A percentile compares a stretch with the other conserved stretches of the same genome.
phyloP scores from a whole-genome alignment of 2,797 vertebrate genomes.

The Numenius phaeopus region DNA sequence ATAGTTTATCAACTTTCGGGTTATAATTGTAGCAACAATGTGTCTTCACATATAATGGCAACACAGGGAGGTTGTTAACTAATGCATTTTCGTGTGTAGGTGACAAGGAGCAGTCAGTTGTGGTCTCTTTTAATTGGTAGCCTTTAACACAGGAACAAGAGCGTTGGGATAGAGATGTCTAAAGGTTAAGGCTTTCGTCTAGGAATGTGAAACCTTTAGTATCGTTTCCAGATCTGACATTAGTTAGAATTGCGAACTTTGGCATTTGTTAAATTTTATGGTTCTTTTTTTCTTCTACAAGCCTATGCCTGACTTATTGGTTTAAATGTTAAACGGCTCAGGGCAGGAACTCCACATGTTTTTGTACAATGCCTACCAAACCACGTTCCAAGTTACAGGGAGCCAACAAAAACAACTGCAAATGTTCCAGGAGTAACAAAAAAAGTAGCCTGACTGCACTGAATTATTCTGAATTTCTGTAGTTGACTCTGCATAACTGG shows the following conservation, averaged over 20 bases:
- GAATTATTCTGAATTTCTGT: neutral
- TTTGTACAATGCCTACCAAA: neutral
- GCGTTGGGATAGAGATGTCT: neutral
- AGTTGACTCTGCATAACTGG: neutral
- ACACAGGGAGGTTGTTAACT: neutral
- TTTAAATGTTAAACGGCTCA: neutral
- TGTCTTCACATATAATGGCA: neutral
- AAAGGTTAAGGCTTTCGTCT: neutral
- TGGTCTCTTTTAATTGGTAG: neutral
- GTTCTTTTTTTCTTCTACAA: neutral
- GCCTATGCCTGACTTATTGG: neutral
- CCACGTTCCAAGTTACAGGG: neutral
- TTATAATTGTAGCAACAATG: neutral
- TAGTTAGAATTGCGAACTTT: neutral
- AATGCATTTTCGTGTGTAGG: neutral
- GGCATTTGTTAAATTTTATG: neutral
- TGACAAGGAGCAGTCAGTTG: neutral
- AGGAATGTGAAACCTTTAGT: neutral
- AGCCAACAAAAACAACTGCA: neutral
- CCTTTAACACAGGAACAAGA: neutral
- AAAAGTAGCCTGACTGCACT: neutral
- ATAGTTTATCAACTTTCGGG: constrained; percentile 18
- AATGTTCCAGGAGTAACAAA: neutral
- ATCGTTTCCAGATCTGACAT: neutral
- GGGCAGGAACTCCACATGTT: neutral